Conservation (phyloP, 2,888 invertebrate species). For the Calliopum simillimum region DNA sequence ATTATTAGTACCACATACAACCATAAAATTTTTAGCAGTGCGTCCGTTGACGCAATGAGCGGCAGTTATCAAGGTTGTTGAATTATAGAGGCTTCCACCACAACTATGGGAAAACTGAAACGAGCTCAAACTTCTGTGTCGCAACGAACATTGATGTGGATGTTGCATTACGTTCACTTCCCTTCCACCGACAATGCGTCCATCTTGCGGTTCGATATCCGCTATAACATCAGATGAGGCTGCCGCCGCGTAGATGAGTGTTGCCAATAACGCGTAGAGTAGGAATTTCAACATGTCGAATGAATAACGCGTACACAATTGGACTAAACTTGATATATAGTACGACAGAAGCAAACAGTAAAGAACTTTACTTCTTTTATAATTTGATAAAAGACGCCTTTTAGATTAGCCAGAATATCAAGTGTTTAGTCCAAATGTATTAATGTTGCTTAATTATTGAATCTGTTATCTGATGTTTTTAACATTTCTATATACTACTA, state of each 20-base stretch:
- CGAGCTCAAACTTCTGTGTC: constrained; percentile 43
- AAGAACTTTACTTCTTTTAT: too few species aligned
- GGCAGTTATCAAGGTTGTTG: constrained; percentile 53
- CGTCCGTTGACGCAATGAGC: constrained; percentile 58
- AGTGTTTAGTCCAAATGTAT: too few species aligned
- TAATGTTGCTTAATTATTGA: too few species aligned
- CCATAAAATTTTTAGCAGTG: constrained; percentile 36
- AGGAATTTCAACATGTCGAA: too few species aligned
- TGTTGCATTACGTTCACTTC: constrained; percentile 47
- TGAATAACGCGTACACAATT: too few species aligned
- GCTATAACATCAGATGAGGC: neutral
- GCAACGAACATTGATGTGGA: constrained; percentile 55
- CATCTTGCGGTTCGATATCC: constrained; percentile 25
- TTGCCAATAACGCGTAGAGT: too few species aligned
- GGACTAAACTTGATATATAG: too few species aligned
- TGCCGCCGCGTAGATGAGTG: neutral
- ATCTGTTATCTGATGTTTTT: too few species aligned
- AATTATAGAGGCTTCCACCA: constrained; percentile 47
- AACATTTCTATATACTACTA: too few species aligned
- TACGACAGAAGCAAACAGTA: too few species aligned
- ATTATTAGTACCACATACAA: constrained; percentile 45
- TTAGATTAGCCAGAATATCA: too few species aligned
- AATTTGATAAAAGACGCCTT: too few species aligned
- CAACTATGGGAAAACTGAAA: constrained; percentile 49
- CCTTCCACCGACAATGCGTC: constrained; percentile 57